Percentiles rank a stretch among this genome's conserved stretches.
Conservation (phyloP, 2,113 vertebrate species). For the Protobothrops flavoviridis region DNA sequence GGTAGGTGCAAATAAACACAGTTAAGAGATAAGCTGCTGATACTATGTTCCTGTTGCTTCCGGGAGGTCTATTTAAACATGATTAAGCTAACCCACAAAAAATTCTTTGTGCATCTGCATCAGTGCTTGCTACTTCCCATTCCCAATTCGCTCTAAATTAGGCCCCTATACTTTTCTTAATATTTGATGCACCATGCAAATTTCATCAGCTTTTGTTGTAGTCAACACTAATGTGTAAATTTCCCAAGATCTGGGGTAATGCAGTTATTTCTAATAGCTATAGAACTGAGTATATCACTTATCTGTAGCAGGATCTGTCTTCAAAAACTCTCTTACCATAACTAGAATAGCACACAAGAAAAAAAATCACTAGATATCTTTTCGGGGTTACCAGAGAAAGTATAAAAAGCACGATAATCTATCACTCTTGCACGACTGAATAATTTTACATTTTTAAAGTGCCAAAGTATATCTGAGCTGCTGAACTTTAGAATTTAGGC, state of each 20-base stretch:
- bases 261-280: neutral
- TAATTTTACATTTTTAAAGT: neutral
- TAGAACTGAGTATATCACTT: neutral
- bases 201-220: neutral
- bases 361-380: neutral
- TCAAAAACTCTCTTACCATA: neutral
- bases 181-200: neutral
- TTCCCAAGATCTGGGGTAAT: neutral
- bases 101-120: conserved; percentile 45
- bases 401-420: neutral
- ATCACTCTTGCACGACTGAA: neutral
- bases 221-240: neutral
- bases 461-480: neutral
- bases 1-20: conserved; percentile 72
- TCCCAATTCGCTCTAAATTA: neutral
- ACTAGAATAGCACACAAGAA: neutral
- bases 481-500: neutral
- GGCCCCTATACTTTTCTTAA: neutral
- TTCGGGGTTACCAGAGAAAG: neutral
- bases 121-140: neutral
- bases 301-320: neutral
- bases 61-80: conserved; percentile 74
- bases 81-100: conserved; percentile 55
- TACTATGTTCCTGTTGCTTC: conserved; percentile 75
- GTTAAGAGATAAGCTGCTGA: conserved; percentile 74